Evolutionary conservation across 2,113 vertebrate species (phyloP).

Genomic region (Hipposideros armiger): DNA sequence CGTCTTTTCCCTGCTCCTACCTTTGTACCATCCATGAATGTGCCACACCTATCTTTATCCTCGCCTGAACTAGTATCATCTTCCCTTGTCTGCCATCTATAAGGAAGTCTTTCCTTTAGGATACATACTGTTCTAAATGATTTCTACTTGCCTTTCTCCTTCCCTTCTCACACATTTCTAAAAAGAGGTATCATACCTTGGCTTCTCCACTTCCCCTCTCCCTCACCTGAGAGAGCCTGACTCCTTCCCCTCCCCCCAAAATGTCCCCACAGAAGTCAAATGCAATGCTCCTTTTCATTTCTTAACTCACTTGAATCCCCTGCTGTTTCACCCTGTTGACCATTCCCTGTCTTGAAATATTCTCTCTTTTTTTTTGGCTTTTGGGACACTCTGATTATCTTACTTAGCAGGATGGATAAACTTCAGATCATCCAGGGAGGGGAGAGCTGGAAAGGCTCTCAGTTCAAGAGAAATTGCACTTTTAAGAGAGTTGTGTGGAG

Average conservation of each 20-base stretch:
- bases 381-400: not conserved
- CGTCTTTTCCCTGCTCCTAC: not conserved
- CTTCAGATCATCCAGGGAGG: not conserved
- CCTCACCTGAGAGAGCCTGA: not conserved
- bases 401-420: not conserved
- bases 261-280: not conserved
- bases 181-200: not conserved
- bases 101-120: not conserved
- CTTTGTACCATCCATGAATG: not conserved
- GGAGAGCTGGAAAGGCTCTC: not conserved
- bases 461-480: not conserved
- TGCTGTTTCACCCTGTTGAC: not conserved
- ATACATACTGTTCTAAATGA: not conserved
- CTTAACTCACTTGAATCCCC: not conserved
- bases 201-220: not conserved
- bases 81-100: not conserved
- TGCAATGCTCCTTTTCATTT: not conserved
- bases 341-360: not conserved
- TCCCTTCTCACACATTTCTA: not conserved
- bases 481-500: not conserved
- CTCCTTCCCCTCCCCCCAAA: not conserved
- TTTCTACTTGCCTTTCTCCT: not conserved
- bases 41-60: not conserved
- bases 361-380: not conserved
- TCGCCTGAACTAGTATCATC: not conserved